A percentile compares a stretch with the other conserved stretches of the same genome.
Conservation (phyloP, 2,797 vertebrate species). For the Hydrolagus colliei region DNA sequence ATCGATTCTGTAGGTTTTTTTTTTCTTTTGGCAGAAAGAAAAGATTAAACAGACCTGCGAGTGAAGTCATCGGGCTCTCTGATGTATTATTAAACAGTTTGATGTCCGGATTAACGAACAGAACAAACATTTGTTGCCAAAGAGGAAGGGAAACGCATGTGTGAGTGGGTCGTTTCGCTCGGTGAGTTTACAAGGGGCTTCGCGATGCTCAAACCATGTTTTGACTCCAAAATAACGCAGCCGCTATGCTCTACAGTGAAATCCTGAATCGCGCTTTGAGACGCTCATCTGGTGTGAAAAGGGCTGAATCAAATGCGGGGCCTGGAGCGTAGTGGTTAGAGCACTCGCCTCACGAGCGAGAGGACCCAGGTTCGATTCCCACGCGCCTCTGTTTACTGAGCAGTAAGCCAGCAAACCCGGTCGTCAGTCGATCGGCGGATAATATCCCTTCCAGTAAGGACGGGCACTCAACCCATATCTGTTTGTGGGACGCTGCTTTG, state of each 20-base stretch:
- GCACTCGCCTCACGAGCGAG: no score
- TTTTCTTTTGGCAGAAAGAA: neutral
- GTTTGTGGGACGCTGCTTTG: no score
- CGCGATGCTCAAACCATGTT: neutral
- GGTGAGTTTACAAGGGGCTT: no score
- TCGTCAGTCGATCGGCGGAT: no score
- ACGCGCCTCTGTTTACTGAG: no score
- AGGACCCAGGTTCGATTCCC: no score
- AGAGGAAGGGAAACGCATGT: neutral
- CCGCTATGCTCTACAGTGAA: neutral
- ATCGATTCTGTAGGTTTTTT: neutral
- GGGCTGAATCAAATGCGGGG: no score
- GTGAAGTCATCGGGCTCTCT: neutral
- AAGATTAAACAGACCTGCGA: neutral
- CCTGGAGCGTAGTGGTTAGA: no score
- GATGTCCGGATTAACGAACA: neutral
- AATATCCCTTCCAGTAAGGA: no score
- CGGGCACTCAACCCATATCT: no score
- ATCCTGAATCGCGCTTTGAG: neutral
- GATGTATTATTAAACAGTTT: conserved; percentile 21
- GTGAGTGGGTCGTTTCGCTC: neutral
- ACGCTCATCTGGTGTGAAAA: no score
- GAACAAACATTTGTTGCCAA: neutral
- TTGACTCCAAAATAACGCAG: neutral
- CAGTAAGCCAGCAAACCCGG: no score